Evolutionary conservation across 2,113 vertebrate genomes (phyloP).

Genomic region (Heptranchias perlo): DNA sequence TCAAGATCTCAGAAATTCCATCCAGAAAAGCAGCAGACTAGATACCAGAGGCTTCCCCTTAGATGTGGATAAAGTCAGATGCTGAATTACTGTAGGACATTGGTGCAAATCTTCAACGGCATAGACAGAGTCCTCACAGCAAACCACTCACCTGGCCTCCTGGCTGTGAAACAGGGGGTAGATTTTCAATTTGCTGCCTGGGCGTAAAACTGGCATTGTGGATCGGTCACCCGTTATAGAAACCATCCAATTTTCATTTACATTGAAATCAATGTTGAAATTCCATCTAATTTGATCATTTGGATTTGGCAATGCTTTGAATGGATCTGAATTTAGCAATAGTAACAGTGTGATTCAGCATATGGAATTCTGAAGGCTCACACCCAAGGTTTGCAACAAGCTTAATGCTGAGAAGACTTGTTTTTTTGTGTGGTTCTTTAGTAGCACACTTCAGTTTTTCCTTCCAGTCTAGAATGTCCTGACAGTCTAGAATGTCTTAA

Average conservation of each 20-base stretch:
- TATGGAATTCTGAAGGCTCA: neutral
- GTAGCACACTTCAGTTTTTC: neutral
- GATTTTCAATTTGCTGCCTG: neutral
- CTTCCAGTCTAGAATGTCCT: neutral
- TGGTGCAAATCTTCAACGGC: neutral
- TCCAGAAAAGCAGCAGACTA: neutral
- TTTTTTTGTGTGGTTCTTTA: neutral
- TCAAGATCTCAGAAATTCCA: neutral
- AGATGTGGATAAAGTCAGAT: neutral
- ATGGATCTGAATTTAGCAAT: neutral
- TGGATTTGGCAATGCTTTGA: neutral
- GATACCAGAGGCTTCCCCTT: neutral
- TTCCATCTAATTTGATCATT: neutral
- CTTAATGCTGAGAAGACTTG: neutral
- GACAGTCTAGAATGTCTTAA: neutral
- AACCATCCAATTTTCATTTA: neutral
- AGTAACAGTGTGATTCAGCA: neutral
- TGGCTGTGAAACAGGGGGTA: neutral
- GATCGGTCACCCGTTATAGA: neutral
- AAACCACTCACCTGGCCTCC: too few relatives aligned
- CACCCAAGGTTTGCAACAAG: neutral
- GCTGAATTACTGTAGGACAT: neutral
- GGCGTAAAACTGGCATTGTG: neutral
- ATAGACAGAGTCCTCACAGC: neutral
- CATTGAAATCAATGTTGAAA: neutral